Evolutionary conservation across 1,140 invertebrate genomes (phyloP), one percentile per base, ranked within the genome.

Genomic region (Meloidogyne hapla): DNA sequence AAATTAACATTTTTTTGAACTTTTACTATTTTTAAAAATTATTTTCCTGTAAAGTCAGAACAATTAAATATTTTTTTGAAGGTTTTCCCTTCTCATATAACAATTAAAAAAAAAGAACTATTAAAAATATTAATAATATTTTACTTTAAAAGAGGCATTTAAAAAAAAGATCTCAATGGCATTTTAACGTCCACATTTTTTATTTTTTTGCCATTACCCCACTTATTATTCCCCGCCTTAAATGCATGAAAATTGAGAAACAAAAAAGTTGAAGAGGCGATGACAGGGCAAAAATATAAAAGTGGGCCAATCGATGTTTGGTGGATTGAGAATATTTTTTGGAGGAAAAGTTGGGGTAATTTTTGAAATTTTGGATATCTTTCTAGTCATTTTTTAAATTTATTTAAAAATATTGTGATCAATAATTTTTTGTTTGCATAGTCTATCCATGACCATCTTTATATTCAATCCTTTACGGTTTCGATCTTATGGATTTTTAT

Each of bases 181-280:
- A 15, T 18, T 18, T 42, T 42, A 5, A 56, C 2, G n/a, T 56
- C 48, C 48, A 8, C 45, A 48, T 42, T 10, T 42, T 5, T 15
- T 48, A 18, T 3, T 56, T 13, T 56, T 5, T 13, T 56, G 13
- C 45, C 5, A 15, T 5, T 56, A 5, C n/a, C 5, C n/a, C 48
- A n/a, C 48, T 56, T 56, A 56, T 56, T 56, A 56, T 56, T n/a
- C 8, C n/a, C 18, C 48, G 13, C 18, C 48, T n/a, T 6, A 56
- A 56, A 56, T 56, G 48, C 48, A 56, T 56, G 48, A 56, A 56
- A 56, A 56, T 56, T 56, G 48, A 56, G 48, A 56, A 56, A 56
- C 48, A 56, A 56, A 33, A 33, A 56, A 56, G 48, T 56, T 56
- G 48, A 48, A 48, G 18, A 56, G 48, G 48, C 48, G 48, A 56